These are phyloP conservation scores for Spicauda simplicius DNA, from an alignment of 2,888 invertebrate species.

Conservation along the genomic window DNA sequence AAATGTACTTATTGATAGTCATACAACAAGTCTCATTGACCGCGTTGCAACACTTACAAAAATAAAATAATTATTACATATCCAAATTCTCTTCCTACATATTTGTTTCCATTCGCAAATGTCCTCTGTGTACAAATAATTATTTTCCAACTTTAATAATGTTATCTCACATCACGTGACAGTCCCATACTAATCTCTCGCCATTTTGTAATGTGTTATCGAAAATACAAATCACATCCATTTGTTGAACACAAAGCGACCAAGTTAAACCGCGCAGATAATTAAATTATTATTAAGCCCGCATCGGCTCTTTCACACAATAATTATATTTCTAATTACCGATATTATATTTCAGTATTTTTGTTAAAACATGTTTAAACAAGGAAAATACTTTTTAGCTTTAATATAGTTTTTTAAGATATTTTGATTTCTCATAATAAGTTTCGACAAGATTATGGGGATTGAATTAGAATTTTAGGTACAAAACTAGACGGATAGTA, in stretches of 20 bases:
- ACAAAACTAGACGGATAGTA: no score
- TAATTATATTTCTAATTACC: conserved; percentile 7
- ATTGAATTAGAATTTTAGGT: no score
- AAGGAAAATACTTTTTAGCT: no score
- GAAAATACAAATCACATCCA: conserved; percentile 50
- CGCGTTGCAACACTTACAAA: no score
- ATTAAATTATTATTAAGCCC: conserved; percentile 52
- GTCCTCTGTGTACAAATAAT: no score
- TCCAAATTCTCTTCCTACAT: neutral
- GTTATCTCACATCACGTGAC: conserved; percentile 39
- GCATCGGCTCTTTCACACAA: conserved; percentile 38
- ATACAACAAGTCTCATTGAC: no score
- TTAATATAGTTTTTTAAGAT: no score
- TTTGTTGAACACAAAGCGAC: conserved; percentile 48
- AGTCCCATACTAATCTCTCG: conserved; percentile 33
- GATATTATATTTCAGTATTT: neutral
- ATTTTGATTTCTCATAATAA: no score
- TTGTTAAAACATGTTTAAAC: neutral
- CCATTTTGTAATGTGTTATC: conserved; percentile 57
- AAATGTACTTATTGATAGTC: no score
- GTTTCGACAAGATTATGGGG: no score
- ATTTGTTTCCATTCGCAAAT: neutral
- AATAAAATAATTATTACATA: no score
- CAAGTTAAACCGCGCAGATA: conserved; percentile 42
- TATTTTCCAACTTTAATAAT: conserved; percentile 11